A percentile compares a stretch with the other conserved stretches of the same genome.
These are phyloP conservation scores for Bradypodion ventrale DNA, from an alignment of 2,797 vertebrate species.

Conservation along the genomic window DNA sequence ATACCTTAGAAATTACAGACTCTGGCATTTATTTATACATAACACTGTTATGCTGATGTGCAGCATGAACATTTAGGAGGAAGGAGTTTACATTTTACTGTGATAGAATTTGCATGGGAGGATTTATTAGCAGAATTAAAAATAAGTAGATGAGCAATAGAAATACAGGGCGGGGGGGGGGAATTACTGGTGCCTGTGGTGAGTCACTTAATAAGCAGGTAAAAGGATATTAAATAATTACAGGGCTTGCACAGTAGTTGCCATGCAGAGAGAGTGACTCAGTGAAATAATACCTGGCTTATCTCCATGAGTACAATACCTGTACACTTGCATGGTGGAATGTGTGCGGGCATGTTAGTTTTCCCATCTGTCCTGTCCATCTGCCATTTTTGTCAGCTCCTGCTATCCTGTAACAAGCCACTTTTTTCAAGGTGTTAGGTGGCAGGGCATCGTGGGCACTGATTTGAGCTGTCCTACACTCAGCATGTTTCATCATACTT, in stretches of 20 bases:
- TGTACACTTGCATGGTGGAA: background rate
- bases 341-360: background rate
- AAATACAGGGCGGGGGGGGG: conserved; percentile 64
- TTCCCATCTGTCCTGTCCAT: background rate
- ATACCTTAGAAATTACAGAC: conserved; percentile 74
- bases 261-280: conserved; percentile 73
- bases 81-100: conserved; percentile 65
- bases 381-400: background rate
- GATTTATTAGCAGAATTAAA: conserved; percentile 77
- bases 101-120: conserved; percentile 71
- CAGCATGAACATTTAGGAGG: conserved; percentile 65
- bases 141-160: conserved; percentile 75
- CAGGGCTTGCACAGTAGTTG: conserved; percentile 73
- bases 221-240: conserved; percentile 81
- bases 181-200: conserved; percentile 75
- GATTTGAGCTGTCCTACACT: no score
- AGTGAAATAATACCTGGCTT: conserved; percentile 69
- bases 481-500: no score
- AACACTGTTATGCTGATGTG: conserved; percentile 70
- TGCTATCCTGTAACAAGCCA: background rate
- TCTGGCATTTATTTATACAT: conserved; percentile 69
- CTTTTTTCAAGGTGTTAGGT: no score
- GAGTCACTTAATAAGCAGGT: conserved; percentile 79
- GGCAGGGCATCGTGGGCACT: no score
- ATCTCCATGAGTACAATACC: background rate